Percentiles rank a stretch among this genome's conserved stretches.
These are phyloP conservation scores for Marmota flaviventris DNA, from an alignment of 2,113 vertebrate species.

Conservation along the genomic window DNA sequence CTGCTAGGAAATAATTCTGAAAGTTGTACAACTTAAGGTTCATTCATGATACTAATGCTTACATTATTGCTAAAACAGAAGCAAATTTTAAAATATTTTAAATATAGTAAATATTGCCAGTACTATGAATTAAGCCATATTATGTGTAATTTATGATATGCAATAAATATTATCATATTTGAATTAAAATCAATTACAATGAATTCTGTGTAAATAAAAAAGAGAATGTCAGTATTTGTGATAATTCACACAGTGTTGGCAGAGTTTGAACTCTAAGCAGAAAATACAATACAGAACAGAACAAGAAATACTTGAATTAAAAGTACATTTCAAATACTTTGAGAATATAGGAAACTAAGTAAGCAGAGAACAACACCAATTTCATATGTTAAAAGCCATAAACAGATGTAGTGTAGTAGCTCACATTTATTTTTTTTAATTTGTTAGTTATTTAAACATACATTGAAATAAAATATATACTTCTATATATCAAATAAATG, in stretches of 20 bases:
- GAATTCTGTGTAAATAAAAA: neutral
- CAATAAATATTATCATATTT: neutral
- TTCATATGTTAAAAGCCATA: neutral
- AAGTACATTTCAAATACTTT: neutral
- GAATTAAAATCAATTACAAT: neutral
- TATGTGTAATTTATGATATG: neutral
- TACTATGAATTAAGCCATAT: neutral
- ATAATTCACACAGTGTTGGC: neutral
- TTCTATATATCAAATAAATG: neutral
- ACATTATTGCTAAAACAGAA: neutral
- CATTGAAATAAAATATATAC: neutral
- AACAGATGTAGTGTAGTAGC: neutral
- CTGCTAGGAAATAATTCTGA: neutral
- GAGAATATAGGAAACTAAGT: neutral
- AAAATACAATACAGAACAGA: neutral
- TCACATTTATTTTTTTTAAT: neutral
- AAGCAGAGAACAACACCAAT: neutral
- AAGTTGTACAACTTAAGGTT: neutral
- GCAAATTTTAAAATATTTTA: neutral
- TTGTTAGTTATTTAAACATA: neutral
- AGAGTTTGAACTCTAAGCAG: neutral
- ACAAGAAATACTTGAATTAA: slow-evolving; percentile 17
- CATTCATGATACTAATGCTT: neutral
- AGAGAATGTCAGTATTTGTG: neutral
- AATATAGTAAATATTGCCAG: neutral